phyloP scores from a whole-genome alignment of 2,797 vertebrate genomes.

The Choloepus didactylus region DNA sequence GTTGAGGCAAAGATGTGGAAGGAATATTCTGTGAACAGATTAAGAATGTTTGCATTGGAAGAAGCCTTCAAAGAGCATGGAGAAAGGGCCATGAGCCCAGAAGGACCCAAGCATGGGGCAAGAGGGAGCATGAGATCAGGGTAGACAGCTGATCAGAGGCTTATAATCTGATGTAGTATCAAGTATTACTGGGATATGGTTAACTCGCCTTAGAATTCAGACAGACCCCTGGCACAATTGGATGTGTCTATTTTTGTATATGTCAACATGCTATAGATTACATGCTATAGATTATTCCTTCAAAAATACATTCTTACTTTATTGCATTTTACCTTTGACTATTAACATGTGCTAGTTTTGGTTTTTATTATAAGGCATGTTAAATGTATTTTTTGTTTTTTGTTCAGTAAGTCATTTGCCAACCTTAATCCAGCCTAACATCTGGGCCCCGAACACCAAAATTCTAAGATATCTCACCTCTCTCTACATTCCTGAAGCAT shows the following conservation, averaged over 20 bases:
- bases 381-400: background rate
- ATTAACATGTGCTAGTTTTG: background rate
- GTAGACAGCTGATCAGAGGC: background rate
- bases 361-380: background rate
- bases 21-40: background rate
- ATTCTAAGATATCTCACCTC: background rate
- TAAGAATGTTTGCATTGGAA: background rate
- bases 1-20: background rate
- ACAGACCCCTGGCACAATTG: background rate
- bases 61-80: background rate
- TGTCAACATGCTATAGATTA: background rate
- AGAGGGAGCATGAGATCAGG: background rate
- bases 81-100: background rate
- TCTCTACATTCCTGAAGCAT: background rate
- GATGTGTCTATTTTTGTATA: too few species aligned
- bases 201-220: background rate
- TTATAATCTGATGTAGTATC: background rate
- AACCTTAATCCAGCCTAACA: background rate
- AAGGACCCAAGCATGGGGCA: background rate
- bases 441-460: background rate
- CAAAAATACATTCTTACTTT: background rate
- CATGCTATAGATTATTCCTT: background rate
- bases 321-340: background rate
- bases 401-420: conserved; percentile 15
- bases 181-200: background rate